Evolutionary conservation across 2,797 vertebrate genomes (phyloP), one percentile per base, ranked within the genome.

Genomic region (Schizothorax lantsangensis): DNA sequence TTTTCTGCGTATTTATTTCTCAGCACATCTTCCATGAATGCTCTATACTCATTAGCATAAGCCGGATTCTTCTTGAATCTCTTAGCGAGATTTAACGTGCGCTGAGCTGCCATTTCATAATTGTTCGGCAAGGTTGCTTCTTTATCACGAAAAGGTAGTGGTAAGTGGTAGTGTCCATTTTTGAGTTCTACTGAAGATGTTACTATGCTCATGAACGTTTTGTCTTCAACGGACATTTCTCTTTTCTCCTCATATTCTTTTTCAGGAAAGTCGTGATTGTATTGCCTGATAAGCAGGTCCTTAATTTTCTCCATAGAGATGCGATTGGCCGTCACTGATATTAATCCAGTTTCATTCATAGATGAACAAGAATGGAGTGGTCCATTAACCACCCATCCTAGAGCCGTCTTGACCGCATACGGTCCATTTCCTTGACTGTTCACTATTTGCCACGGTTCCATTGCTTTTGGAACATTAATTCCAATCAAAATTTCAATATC

Each of bases 261-360:
- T 43, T 86, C 81, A 2, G 62, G 73, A 30, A 88, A 88, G 21
- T 88, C 78, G 6, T 77, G 19, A 9, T 88, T 88, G 14, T 59
- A 84, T 7, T 88, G 80, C 3, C 81, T 75, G 6, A 69, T n/a
- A 5, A 79, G 14, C 33, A 88, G 72, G 2, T 85, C n/a, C 6
- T 79, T 38, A 6, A 86, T 7, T 4, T 71, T 83, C 26, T 15
- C 19, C 4, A 85, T 15, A 19, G 57, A 83, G 10, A 83, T 84
- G 64, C 10, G 23, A 19, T 73, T 72, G 10, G 3, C 15, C 26
- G 15, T n/a, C 1, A 49, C 14, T 47, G 64, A 36, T 9, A 12
- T 21, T 33, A 19, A 36, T 40, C 68, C 26, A 82, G 45, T 36
- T 75, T 75, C 7, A 19, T 19, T 17, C 8, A 9, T 75, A 19